Evolutionary conservation across 2,888 invertebrate species (phyloP).

Genomic region (Cynaeus angustus): DNA sequence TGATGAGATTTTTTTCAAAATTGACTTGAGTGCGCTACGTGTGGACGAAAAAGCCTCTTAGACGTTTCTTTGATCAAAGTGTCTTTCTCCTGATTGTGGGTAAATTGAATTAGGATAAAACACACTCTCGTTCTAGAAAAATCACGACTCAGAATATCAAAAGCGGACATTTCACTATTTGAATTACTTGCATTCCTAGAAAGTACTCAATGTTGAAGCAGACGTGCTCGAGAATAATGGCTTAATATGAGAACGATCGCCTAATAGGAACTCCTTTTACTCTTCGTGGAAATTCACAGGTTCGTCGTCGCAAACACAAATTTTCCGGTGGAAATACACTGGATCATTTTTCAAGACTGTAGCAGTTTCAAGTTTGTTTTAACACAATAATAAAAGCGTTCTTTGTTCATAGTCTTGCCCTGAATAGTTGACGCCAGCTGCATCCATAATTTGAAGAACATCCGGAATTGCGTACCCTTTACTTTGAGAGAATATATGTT

Average conservation of each 20-base stretch:
- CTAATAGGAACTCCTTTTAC: not conserved
- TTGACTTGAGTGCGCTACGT: not conserved
- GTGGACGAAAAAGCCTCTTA: conserved; percentile 2
- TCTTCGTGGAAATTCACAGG: not conserved
- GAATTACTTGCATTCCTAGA: conserved; percentile 12
- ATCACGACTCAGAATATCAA: no score
- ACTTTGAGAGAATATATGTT: conserved; percentile 9
- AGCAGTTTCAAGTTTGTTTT: conserved; percentile 8
- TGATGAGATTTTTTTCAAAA: conserved; percentile 14
- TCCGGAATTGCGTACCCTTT: conserved; percentile 13
- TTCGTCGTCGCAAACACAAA: not conserved
- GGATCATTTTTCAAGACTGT: not conserved
- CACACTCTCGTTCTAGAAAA: not conserved
- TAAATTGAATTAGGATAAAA: conserved; percentile 27
- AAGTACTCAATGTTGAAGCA: not conserved
- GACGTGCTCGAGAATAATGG: conserved; percentile 21
- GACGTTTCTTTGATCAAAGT: conserved; percentile 23
- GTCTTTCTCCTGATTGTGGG: conserved; percentile 16
- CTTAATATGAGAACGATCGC: conserved; percentile 4
- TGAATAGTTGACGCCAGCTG: conserved; percentile 32
- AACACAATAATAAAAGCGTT: conserved; percentile 34
- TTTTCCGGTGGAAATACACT: not conserved
- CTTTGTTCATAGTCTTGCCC: conserved; percentile 12
- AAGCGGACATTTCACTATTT: not conserved
- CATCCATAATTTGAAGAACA: conserved; percentile 23